Base-by-base conservation (phyloP, 2,888 invertebrate genomes). In the Drosophila anceps region DNA sequence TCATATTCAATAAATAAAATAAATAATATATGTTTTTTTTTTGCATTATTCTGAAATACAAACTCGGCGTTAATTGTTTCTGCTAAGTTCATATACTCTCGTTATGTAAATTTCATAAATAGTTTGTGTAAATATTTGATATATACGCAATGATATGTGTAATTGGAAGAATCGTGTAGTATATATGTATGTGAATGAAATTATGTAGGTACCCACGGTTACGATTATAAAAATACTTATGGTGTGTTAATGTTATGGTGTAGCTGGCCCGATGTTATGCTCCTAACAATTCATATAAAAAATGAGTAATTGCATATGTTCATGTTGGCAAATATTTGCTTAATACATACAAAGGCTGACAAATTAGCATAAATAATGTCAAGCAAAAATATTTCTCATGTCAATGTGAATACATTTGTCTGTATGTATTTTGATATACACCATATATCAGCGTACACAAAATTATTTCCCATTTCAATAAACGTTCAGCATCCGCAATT, bases 71-170 rank as follows among this genome's bases (percentile, higher is more conserved):
- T 73, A 61, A 63, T 72, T 63, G 31, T 51, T 50, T 67, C 44
- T 31, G 62, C 51, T 65, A 48, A 44, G 67, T 67, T 73, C 59
- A 58, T 66, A 62, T 68, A 43, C 69, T 44, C 50, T 43, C 48
- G 31, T 63, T 69, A 70, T 80, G 73, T 68, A 20, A 44, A 18
- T 58, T 27, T 58, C 39, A 57, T 69, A 65, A 51, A 46, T 78
- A 70, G 57, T 74, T 68, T 80, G 57, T 77, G 64, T 68, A 80
- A 75, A 55, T 63, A 55, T 68, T 72, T 69, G 58, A 69, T 81
- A 71, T 72, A 86, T 81, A 78, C 73, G 85, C 77, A 73, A 73
- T 89, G 90, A 89, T 89, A 89, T 90, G 90, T 87, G 90, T 82
- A 73, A 66, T 71, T 88, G 90, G 90, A 87, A 87, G 87, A 85